Evolutionary conservation across 2,888 invertebrate genomes (phyloP).

Genomic region (Campoletis raptor): DNA sequence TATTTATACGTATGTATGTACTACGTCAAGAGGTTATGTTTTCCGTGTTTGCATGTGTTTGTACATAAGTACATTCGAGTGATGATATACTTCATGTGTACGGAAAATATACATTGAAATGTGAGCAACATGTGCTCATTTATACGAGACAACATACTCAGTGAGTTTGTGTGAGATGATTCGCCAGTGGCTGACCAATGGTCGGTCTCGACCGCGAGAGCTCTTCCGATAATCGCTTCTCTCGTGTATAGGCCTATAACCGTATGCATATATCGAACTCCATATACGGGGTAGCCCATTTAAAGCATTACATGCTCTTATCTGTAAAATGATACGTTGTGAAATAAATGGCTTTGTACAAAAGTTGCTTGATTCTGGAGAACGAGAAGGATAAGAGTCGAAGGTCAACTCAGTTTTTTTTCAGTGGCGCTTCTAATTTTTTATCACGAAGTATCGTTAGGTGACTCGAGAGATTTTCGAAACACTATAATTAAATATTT

Average conservation of each 20-base stretch:
- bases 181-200: constrained; percentile 56
- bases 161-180: constrained; percentile 25
- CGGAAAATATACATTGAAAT: constrained; percentile 40
- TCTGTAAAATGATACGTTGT: neutral
- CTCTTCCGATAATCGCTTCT: constrained; percentile 64
- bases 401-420: neutral
- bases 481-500: constrained; percentile 4
- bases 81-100: constrained; percentile 10
- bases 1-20: constrained; percentile 2
- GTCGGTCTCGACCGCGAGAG: constrained; percentile 53
- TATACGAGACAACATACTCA: neutral
- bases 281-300: neutral
- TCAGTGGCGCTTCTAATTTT: neutral
- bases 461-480: neutral
- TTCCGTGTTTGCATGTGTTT: constrained; percentile 6
- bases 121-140: constrained; percentile 58
- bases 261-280: neutral
- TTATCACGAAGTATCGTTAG: neutral
- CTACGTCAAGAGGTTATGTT: constrained; percentile 13
- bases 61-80: neutral
- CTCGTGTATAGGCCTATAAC: constrained; percentile 32
- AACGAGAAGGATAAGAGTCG: neutral
- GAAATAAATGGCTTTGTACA: neutral
- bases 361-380: neutral
- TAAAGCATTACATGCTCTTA: neutral